These are phyloP conservation scores for Fopius arisanus DNA, from an alignment of 1,140 invertebrate species.

Conservation along the genomic window DNA sequence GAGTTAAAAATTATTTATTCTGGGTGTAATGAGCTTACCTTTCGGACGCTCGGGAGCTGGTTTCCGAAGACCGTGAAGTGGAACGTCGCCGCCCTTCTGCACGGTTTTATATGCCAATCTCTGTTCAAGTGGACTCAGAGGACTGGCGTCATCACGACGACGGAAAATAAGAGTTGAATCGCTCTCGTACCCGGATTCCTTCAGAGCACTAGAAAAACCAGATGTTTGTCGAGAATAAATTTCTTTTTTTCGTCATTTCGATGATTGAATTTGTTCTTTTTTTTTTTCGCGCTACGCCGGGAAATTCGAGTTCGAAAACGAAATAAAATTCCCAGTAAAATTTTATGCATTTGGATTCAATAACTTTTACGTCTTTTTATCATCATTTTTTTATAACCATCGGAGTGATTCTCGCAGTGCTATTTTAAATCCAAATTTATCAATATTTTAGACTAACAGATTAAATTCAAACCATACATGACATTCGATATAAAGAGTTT, in stretches of 20 bases:
- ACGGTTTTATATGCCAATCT: conserved; percentile 83
- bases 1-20: conserved; percentile 3
- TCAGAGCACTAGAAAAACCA: conserved; percentile 71
- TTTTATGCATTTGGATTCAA: no score
- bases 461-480: no score
- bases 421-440: no score
- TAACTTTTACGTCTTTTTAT: no score
- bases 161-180: conserved; percentile 88
- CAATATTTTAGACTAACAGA: no score
- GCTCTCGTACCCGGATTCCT: conserved; percentile 90
- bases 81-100: conserved; percentile 91
- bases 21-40: conserved; percentile 67
- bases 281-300: not conserved
- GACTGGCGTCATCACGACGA: conserved; percentile 72
- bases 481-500: no score
- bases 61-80: conserved; percentile 86
- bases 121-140: conserved; percentile 80
- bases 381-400: no score
- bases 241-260: not conserved
- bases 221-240: not conserved
- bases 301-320: not conserved
- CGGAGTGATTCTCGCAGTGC: no score
- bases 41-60: conserved; percentile 85
- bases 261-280: conserved; percentile 14
- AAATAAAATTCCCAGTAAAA: conserved; percentile 57